A percentile compares a stretch with the other conserved stretches of the same genome.
Conservation (phyloP, 2,113 vertebrate genomes). For the Protomyctophum bolini region DNA sequence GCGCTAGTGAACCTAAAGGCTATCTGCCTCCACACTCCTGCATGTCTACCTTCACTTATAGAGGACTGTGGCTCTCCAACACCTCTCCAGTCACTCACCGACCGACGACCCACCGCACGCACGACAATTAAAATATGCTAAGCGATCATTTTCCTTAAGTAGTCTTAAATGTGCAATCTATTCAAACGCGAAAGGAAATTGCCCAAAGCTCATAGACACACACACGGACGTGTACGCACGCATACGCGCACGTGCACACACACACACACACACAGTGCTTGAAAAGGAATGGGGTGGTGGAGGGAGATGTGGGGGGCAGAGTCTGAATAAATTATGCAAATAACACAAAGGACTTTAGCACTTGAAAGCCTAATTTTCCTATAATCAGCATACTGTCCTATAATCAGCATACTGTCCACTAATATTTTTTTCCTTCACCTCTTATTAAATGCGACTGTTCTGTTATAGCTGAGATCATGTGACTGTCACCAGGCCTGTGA, state of each 20-base stretch:
- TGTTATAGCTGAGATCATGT: constrained; percentile 87
- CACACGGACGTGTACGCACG: no score
- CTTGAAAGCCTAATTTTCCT: constrained; percentile 97
- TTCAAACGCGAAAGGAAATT: constrained; percentile 94
- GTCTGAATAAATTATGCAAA: constrained; percentile 96
- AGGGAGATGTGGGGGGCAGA: constrained; percentile 80
- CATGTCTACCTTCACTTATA: constrained; percentile 32
- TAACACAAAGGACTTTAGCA: constrained; percentile 95
- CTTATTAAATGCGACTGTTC: constrained; percentile 96
- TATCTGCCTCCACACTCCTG: constrained; percentile 22
- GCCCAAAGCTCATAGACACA: constrained; percentile 86
- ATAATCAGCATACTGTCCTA: constrained; percentile 94
- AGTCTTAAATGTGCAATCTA: constrained; percentile 95
- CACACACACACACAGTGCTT: constrained; percentile 2
- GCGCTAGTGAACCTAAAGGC: constrained; percentile 28
- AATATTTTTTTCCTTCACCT: constrained; percentile 85
- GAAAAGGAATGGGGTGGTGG: constrained; percentile 42
- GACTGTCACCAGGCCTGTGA: constrained; percentile 89
- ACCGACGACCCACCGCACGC: constrained; percentile 38
- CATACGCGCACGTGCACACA: no score
- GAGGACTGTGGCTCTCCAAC: constrained; percentile 73
- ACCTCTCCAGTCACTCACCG: constrained; percentile 90
- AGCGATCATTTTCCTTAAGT: constrained; percentile 95
- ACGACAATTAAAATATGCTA: constrained; percentile 97
- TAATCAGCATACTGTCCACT: constrained; percentile 95